These are phyloP conservation scores for Epicauta chinensis DNA, from an alignment of 1,140 invertebrate species.

Conservation along the genomic window DNA sequence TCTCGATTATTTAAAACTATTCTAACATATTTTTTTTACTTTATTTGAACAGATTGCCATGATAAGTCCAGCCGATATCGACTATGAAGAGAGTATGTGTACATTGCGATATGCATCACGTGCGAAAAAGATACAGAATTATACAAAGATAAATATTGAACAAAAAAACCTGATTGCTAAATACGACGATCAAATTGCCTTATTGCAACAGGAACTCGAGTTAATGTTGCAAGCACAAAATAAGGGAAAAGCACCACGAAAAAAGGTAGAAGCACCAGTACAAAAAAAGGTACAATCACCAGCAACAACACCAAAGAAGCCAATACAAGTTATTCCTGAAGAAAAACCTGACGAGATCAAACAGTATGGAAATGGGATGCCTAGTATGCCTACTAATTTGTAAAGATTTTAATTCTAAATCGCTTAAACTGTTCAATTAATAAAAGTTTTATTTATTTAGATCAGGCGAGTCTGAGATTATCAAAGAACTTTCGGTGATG, in stretches of 20 bases:
- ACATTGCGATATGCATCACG: constrained; percentile 95
- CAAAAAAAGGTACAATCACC: too few species aligned
- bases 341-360: constrained; percentile 43
- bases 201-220: constrained; percentile 48
- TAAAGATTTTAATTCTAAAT: constrained; percentile 19
- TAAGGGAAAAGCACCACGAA: too few species aligned
- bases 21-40: not conserved
- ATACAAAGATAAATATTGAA: constrained; percentile 94
- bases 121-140: constrained; percentile 97
- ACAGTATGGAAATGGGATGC: constrained; percentile 36
- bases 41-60: constrained; percentile 61
- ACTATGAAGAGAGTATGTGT: constrained; percentile 97
- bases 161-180: constrained; percentile 91
- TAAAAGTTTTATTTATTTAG: constrained; percentile 7
- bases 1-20: too few species aligned
- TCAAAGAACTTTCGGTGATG: constrained; percentile 81
- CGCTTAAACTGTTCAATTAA: not conserved
- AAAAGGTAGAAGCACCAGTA: too few species aligned
- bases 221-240: constrained; percentile 20
- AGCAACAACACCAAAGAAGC: constrained; percentile 27
- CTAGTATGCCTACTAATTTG: constrained; percentile 36
- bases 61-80: constrained; percentile 90
- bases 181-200: constrained; percentile 95
- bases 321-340: constrained; percentile 39
- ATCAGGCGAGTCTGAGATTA: constrained; percentile 65